These are phyloP conservation scores for Melozone crissalis DNA, from an alignment of 2,113 vertebrate genomes.

Conservation along the genomic window DNA sequence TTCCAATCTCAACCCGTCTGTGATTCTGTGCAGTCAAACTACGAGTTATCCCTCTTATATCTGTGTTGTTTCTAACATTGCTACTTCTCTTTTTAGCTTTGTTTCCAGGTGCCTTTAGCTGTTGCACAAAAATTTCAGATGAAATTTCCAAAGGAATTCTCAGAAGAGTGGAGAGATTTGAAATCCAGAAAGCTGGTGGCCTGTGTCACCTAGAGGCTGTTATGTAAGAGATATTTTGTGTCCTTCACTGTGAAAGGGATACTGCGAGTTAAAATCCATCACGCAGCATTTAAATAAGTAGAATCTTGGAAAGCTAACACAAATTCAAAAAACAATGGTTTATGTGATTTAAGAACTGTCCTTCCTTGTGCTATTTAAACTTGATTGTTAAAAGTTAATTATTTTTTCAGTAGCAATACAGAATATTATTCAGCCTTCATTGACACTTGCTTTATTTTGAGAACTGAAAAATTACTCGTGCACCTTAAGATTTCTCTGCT, in stretches of 20 bases:
- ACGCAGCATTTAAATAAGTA: not conserved
- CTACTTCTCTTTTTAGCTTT: conserved; percentile 65
- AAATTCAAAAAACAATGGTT: not conserved
- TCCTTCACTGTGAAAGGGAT: not conserved
- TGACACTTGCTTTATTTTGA: not conserved
- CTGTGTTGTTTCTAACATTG: not conserved
- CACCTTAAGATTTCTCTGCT: not conserved
- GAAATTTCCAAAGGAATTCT: conserved; percentile 66
- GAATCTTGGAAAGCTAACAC: not conserved
- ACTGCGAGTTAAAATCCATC: not conserved
- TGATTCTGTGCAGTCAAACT: not conserved
- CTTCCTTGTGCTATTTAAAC: not conserved
- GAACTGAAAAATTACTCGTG: not conserved
- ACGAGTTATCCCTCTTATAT: not conserved
- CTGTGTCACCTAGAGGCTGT: conserved; percentile 72
- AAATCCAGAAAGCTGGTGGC: conserved; percentile 66
- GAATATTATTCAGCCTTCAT: not conserved
- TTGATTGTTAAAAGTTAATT: not conserved
- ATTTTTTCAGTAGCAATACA: not conserved
- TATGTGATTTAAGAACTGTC: not conserved
- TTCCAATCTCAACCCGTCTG: not conserved
- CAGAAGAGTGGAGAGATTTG: conserved; percentile 60
- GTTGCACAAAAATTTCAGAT: conserved; percentile 67
- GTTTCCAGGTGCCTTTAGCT: conserved; percentile 71
- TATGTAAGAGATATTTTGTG: conserved; percentile 69